Conservation (phyloP, 2,113 vertebrate genomes). For the Ciconia stormi region DNA sequence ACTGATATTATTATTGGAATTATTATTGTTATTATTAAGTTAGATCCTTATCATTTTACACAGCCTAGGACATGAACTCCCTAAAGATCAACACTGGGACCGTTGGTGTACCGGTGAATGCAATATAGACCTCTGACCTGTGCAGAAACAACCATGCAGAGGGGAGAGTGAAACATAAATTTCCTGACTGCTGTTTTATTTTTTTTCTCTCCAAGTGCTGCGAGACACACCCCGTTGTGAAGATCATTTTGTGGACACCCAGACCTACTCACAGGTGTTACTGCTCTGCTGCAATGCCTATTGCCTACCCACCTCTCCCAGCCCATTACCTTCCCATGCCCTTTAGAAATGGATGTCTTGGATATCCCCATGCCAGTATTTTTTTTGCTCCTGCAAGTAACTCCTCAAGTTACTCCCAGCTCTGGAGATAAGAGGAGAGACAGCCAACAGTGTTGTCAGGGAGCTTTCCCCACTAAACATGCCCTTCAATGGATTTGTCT, state of each 20-base stretch:
- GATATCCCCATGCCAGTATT: background rate
- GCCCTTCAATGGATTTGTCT: background rate
- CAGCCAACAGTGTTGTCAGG: background rate
- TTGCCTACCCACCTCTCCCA: background rate
- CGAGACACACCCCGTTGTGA: background rate
- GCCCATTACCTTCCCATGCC: background rate
- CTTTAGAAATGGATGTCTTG: background rate
- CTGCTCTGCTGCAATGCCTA: background rate
- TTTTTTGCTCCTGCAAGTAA: background rate
- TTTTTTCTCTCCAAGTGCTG: background rate
- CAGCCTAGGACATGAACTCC: background rate
- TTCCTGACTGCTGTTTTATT: background rate
- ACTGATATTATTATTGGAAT: background rate
- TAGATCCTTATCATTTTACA: background rate
- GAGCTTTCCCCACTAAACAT: background rate
- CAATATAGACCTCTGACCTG: background rate
- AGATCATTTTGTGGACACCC: background rate
- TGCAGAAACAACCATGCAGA: background rate
- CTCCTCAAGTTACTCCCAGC: background rate
- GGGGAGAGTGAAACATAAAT: background rate
- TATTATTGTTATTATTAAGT: background rate
- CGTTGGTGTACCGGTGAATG: background rate
- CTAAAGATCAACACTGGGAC: background rate
- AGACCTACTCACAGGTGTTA: fast-evolving
- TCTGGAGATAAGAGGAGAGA: background rate